Conservation (phyloP, 2,888 invertebrate species). For the Spisula subtruncata region DNA sequence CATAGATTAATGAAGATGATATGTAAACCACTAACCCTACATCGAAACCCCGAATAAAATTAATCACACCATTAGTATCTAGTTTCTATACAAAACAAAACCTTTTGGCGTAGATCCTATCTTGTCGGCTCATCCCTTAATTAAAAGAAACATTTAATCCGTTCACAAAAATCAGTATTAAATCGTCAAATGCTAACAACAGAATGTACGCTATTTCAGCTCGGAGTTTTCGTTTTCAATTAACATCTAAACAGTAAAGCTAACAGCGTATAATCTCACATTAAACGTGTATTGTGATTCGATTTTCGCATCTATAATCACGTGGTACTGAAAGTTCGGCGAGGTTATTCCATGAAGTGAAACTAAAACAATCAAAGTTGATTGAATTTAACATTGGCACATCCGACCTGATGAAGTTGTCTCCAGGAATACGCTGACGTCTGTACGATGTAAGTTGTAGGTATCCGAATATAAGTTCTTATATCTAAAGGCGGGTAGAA, state of each 20-base stretch:
- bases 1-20: constrained; percentile 35
- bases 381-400: constrained; percentile 22
- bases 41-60: constrained; percentile 34
- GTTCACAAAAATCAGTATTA: constrained; percentile 44
- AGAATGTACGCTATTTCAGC: constrained; percentile 30
- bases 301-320: background rate
- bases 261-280: constrained; percentile 1
- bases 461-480: constrained; percentile 29
- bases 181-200: constrained; percentile 37
- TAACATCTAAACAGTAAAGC: constrained; percentile 32
- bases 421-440: constrained; percentile 1
- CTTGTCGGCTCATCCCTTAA: constrained; percentile 33
- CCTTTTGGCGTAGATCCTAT: constrained; percentile 39
- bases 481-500: constrained; percentile 49
- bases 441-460: constrained; percentile 23
- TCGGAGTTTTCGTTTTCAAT: constrained; percentile 40
- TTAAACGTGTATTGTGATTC: background rate
- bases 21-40: constrained; percentile 21
- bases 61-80: constrained; percentile 30
- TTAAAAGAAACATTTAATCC: constrained; percentile 46
- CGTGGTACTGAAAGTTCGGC: background rate
- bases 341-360: constrained; percentile 17
- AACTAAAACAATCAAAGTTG: constrained; percentile 17
- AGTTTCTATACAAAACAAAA: constrained; percentile 38
- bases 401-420: constrained; percentile 18